A percentile compares a stretch with the other conserved stretches of the same genome.
These are phyloP conservation scores for Lepidocyrtinus sp. DNA, from an alignment of 2,888 invertebrate genomes.

Conservation along the genomic window DNA sequence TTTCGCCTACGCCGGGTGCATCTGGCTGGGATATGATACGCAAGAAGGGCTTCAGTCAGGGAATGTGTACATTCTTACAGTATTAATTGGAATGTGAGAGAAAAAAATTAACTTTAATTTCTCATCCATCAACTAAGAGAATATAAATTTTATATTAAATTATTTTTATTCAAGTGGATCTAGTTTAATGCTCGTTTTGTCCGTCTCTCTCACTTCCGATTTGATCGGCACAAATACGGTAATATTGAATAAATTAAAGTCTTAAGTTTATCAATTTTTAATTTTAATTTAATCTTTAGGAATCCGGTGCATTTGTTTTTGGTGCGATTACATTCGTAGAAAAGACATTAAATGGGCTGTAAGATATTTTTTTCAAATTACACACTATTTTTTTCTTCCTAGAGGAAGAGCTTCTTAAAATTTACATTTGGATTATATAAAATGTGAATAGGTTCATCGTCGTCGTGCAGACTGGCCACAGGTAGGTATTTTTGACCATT, in stretches of 20 bases:
- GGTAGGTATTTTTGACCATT: conserved; percentile 29
- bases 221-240: conserved; percentile 70
- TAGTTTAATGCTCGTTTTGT: conserved; percentile 65
- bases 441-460: no score
- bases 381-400: no score
- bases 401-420: no score
- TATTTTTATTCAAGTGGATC: conserved; percentile 36
- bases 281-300: no score
- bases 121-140: no score
- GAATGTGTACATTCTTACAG: conserved; percentile 67
- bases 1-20: conserved; percentile 59
- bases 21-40: conserved; percentile 62
- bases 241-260: conserved; percentile 23
- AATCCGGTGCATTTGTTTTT: conserved; percentile 58
- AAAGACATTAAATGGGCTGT: conserved; percentile 59
- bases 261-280: no score
- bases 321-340: conserved; percentile 57
- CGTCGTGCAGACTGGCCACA: conserved; percentile 56
- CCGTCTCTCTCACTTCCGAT: conserved; percentile 70
- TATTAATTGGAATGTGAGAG: conserved; percentile 68
- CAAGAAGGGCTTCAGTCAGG: conserved; percentile 54
- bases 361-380: no score
- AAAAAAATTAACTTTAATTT: no score
- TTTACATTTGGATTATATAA: no score
- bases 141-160: no score